Evolutionary conservation across 2,113 vertebrate species (phyloP).

Genomic region (Pomatostomus ruficeps): DNA sequence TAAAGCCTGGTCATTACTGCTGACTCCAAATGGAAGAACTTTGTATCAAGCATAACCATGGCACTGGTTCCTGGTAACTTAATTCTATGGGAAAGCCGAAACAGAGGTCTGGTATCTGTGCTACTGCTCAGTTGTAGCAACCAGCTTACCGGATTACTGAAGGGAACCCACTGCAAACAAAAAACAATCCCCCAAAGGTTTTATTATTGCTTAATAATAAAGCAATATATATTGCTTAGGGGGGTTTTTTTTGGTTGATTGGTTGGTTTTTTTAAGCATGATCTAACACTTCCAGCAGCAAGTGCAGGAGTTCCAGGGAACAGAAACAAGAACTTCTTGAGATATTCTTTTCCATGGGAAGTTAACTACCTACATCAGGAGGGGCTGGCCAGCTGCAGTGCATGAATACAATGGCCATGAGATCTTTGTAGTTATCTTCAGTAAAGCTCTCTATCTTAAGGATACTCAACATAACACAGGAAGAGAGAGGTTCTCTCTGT

Average conservation of each 20-base stretch:
- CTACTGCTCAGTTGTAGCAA: not conserved
- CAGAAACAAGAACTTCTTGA: not conserved
- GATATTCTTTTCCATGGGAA: not conserved
- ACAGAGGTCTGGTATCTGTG: accelerated
- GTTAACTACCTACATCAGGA: not conserved
- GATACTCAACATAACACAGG: not conserved
- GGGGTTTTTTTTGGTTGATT: no score
- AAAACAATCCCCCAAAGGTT: not conserved
- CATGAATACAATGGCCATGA: accelerated
- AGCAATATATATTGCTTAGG: no score
- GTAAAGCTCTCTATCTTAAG: not conserved
- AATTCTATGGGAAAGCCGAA: not conserved
- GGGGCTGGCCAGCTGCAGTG: not conserved
- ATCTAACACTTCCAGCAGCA: not conserved
- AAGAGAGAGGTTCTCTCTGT: not conserved
- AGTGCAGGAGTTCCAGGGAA: not conserved
- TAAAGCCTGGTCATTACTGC: not conserved
- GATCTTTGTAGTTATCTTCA: not conserved
- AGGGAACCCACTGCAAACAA: not conserved
- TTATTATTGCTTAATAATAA: not conserved
- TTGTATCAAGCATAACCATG: not conserved
- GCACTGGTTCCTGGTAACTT: accelerated
- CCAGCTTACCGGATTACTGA: not conserved
- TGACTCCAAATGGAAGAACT: not conserved
- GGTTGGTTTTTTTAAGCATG: not conserved